Percentiles rank a stretch among this genome's conserved stretches.
phyloP scores from a whole-genome alignment of 2,797 vertebrate species.

The Nannoperca australis region DNA sequence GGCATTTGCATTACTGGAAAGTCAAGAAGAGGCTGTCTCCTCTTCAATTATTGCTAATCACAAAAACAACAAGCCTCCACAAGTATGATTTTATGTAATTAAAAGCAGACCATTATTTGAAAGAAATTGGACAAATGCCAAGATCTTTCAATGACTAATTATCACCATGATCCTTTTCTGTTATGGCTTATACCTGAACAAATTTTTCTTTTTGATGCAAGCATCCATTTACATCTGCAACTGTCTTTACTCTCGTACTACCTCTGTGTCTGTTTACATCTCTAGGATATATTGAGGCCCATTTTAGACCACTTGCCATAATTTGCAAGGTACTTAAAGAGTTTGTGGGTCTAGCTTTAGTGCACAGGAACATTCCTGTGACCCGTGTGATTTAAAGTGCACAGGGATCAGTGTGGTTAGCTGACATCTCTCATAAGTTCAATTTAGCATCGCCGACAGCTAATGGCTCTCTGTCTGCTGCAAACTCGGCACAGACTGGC shows the following conservation, averaged over 20 bases:
- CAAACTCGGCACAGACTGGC: slow-evolving; percentile 43
- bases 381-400: slow-evolving; percentile 70
- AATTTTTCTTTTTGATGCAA: not conserved
- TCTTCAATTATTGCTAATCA: not conserved
- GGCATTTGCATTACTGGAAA: not conserved
- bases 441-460: slow-evolving; percentile 63
- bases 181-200: not conserved
- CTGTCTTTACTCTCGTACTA: not conserved
- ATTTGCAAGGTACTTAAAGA: slow-evolving; percentile 12
- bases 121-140: not conserved
- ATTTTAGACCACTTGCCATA: slow-evolving; percentile 20
- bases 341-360: slow-evolving; percentile 19
- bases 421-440: slow-evolving; percentile 66
- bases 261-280: slow-evolving; percentile 10
- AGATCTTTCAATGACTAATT: not conserved
- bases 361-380: slow-evolving; percentile 36
- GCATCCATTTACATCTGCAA: slow-evolving; percentile 3
- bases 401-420: slow-evolving; percentile 39
- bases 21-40: not conserved
- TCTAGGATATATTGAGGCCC: slow-evolving; percentile 8
- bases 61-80: not conserved
- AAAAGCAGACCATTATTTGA: not conserved
- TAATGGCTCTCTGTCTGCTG: slow-evolving; percentile 77
- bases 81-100: too few species aligned
- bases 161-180: not conserved